Base-by-base conservation (phyloP, 2,888 invertebrate species). In the Poecilus cupreus region DNA sequence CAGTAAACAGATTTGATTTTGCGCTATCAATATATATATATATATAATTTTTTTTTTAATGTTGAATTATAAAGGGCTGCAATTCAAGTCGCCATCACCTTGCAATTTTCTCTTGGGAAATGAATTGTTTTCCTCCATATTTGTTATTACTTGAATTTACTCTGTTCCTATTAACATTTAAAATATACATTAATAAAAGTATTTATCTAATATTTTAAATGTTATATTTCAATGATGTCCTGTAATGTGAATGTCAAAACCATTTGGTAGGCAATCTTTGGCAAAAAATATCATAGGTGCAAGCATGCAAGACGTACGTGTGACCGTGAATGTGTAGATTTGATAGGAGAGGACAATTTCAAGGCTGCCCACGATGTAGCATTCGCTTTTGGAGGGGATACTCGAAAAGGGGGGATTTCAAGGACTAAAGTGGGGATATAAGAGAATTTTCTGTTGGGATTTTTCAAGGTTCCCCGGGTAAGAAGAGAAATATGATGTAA, bases 401-500 rank as follows among this genome's bases (percentile, higher is more conserved):
- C n/a, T 6, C 6, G 3, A 60, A 16, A 54, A n/a, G 13, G 8
- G 60, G 60, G 60, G 26, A 24, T 60, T 26, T 26, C 57, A 64
- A 64, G 64, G 64, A 64, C 18, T 64, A 16, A 32, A 64, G 64
- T 10, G 64, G 64, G 64, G 64, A 64, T 37, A 43, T 24, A 60
- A 18, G 32, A 68, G 64, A 68, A 32, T 68, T 57, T 64, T 64
- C 16, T 37, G 37, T 64, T 37, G 37, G 11, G 26, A 18, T 16
- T 64, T 60, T 68, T 68, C 64, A 68, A 68, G 64, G 64, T 68
- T 37, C 37, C 64, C 64, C 64, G 64, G 64, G 64, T 16, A 68
- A 68, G 32, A 68, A 68, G 64, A 60, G 32, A 68, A 68, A 68
- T 32, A 68, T 68, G 64, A 68, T 68, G 64, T 68, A 68, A 68